Base-by-base conservation (phyloP, 2,113 vertebrate genomes). In the Paracanthobrama guichenoti region DNA sequence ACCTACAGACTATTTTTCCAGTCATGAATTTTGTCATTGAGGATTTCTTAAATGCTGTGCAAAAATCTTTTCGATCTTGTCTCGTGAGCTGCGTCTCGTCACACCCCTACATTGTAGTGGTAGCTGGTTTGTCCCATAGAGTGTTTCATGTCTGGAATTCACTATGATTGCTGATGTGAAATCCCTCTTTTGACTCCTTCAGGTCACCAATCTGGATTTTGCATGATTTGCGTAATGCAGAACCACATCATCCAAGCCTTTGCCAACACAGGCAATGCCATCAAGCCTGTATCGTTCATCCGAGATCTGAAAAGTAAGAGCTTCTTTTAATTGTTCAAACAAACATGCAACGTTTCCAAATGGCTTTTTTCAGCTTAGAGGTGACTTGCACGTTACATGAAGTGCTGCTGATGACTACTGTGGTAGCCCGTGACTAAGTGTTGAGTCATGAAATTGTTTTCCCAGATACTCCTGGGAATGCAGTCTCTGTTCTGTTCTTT, bases 171-270 rank as follows among this genome's bases (percentile, higher is more conserved):
- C 53, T 12, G 5, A 39, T 26, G 71, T 44, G 24, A 44, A n/a
- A 20, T 11, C 46, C 20, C 28, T 13, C n/a, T 0, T 31, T 18
- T 26, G 31, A 55, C 22, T 83, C 7, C 14, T 91, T 0, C 92
- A 99, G 98, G 98, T 93, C 96, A 95, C 89, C 97, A 97, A 22
- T 94, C 95, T 8, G 95, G 95, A 87, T 99, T 99, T 86, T 99
- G 98, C 86, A 98, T 99, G 98, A 94, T 99, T 84, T 99, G 98
- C 12, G 50, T 98, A 35, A 98, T 99, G 98, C 96, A 99, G 94
- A 98, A 97, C 90, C 98, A 99, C 81, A 92, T 95, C 13, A 94
- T 97, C 84, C 96, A 99, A 92, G 96, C 96, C 88, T 99, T 99
- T 46, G 96, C 95, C 88, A 98, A 98, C 94, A 98, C 96, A 0